Evolutionary conservation across 2,888 invertebrate species (phyloP).

Genomic region (Acutogordius australiensis): DNA sequence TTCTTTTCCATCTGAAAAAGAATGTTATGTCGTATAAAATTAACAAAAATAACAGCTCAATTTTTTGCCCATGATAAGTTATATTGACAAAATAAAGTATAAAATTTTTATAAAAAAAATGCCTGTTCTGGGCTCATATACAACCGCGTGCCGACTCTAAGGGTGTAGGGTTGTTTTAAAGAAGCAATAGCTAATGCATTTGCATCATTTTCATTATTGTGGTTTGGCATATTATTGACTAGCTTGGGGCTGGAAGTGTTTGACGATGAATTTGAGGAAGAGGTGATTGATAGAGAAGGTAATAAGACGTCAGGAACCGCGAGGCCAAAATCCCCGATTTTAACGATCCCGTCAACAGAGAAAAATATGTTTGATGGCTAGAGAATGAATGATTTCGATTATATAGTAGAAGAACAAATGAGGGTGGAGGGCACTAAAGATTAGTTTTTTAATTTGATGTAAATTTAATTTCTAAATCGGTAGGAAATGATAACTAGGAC

Average conservation of each 20-base stretch:
- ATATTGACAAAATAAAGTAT: too few species aligned
- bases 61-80: too few species aligned
- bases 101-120: constrained; percentile 1
- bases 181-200: background rate
- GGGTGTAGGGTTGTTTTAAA: constrained; percentile 21
- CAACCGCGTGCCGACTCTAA: constrained; percentile 49
- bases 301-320: constrained; percentile 52
- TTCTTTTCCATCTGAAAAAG: constrained; percentile 18
- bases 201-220: background rate
- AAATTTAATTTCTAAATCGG: too few species aligned
- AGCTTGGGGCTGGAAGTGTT: background rate
- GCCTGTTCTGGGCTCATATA: constrained; percentile 95
- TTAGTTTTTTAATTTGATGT: too few species aligned
- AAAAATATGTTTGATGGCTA: constrained; percentile 71
- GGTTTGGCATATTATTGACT: background rate
- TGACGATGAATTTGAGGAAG: background rate
- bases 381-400: too few species aligned
- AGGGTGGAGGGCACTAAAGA: too few species aligned
- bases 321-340: constrained; percentile 92
- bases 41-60: too few species aligned
- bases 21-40: constrained; percentile 4
- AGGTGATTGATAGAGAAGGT: constrained; percentile 8
- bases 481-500: too few species aligned
- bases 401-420: too few species aligned
- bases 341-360: constrained; percentile 54